These are phyloP conservation scores for Cenopis cana DNA, from an alignment of 2,888 invertebrate genomes.

Conservation along the genomic window DNA sequence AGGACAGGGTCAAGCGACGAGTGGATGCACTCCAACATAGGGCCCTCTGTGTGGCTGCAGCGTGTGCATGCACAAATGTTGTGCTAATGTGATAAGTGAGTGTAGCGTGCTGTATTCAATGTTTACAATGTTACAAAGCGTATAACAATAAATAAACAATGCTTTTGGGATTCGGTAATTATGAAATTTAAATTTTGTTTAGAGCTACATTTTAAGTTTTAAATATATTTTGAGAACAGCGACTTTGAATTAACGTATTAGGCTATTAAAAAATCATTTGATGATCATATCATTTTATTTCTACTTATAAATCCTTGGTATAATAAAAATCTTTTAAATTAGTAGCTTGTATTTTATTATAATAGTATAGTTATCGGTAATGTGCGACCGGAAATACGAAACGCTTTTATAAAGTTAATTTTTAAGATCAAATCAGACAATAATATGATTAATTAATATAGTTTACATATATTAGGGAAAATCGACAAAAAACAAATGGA, in stretches of 20 bases:
- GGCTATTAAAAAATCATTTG: not conserved
- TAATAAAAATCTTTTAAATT: no score
- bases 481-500: not conserved
- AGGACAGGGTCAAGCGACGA: slow-evolving; percentile 48
- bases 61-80: slow-evolving; percentile 11
- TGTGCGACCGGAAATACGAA: not conserved
- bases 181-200: not conserved
- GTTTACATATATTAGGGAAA: not conserved
- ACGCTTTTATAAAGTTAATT: not conserved
- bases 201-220: not conserved
- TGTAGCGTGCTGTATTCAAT: not conserved
- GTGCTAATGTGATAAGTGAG: slow-evolving; percentile 34
- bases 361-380: not conserved
- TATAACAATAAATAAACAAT: not conserved
- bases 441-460: not conserved
- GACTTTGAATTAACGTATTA: not conserved
- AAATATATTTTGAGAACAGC: not conserved
- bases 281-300: not conserved
- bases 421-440: not conserved
- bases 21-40: slow-evolving; percentile 49
- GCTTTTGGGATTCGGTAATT: not conserved
- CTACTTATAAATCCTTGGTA: not conserved
- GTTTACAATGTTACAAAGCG: slow-evolving; percentile 4
- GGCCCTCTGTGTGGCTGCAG: slow-evolving; percentile 24
- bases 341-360: not conserved